A percentile compares a stretch with the other conserved stretches of the same genome.
These are phyloP conservation scores for Cetonia aurata DNA, from an alignment of 2,888 invertebrate genomes.

Conservation along the genomic window DNA sequence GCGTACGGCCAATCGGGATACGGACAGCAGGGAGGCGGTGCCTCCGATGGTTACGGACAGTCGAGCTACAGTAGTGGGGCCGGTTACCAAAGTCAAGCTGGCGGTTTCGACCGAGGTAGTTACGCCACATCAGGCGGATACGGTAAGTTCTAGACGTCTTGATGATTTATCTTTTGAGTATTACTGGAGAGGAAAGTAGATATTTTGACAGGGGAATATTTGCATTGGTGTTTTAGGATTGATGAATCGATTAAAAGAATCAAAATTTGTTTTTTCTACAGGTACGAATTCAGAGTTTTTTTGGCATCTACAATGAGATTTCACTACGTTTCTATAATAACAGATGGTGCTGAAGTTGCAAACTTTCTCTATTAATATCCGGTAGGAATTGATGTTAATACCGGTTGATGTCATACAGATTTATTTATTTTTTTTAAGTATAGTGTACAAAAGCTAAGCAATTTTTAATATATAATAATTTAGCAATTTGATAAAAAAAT, in stretches of 20 bases:
- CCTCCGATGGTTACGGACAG: constrained; percentile 45
- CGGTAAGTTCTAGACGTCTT: constrained; percentile 35
- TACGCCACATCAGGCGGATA: constrained; percentile 45
- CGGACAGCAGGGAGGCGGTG: constrained; percentile 40
- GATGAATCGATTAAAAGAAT: background rate
- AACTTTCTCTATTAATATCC: too few species aligned
- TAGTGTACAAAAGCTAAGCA: too few species aligned
- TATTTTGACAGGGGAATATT: constrained; percentile 3
- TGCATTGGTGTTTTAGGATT: constrained; percentile 5
- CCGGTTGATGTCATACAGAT: too few species aligned
- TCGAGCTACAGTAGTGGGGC: constrained; percentile 44
- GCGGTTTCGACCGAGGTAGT: constrained; percentile 45
- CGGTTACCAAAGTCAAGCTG: constrained; percentile 44
- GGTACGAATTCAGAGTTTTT: too few species aligned
- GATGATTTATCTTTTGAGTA: background rate
- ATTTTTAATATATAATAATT: too few species aligned
- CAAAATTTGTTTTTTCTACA: background rate
- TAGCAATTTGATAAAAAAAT: too few species aligned
- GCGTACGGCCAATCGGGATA: constrained; percentile 41
- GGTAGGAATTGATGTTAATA: too few species aligned
- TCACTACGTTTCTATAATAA: too few species aligned
- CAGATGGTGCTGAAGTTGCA: too few species aligned
- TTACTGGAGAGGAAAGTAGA: constrained; percentile 4
- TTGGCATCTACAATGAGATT: too few species aligned
- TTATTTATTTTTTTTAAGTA: too few species aligned